A percentile compares a stretch with the other conserved stretches of the same genome.
These are phyloP conservation scores for Ataeniobius toweri DNA, from an alignment of 2,797 vertebrate genomes.

Conservation along the genomic window DNA sequence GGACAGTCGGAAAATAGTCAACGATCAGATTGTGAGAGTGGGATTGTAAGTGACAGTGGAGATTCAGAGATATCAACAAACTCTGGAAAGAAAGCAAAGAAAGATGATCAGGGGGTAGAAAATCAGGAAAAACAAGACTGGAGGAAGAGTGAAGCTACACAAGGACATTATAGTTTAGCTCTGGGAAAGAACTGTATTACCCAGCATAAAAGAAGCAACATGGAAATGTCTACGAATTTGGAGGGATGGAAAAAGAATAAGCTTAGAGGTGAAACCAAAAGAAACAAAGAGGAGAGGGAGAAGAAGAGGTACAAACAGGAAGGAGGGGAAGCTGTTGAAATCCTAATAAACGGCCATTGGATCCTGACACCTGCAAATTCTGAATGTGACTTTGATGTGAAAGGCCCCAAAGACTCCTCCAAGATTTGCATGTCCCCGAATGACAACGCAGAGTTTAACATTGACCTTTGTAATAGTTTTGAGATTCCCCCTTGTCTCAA, in stretches of 20 bases:
- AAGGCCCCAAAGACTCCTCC: slow-evolving; percentile 2
- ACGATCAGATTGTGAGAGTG: slow-evolving; percentile 91
- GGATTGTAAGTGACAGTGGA: slow-evolving; percentile 89
- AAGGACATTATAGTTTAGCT: neutral
- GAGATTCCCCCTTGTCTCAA: slow-evolving; percentile 29
- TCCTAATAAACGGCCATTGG: slow-evolving; percentile 62
- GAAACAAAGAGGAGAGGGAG: slow-evolving; percentile 60
- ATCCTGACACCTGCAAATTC: slow-evolving; percentile 66
- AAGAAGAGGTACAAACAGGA: slow-evolving; percentile 45
- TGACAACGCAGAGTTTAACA: slow-evolving; percentile 42
- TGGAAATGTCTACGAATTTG: slow-evolving; percentile 42
- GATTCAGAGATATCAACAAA: slow-evolving; percentile 84
- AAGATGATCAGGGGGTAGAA: slow-evolving; percentile 39
- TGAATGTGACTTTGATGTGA: slow-evolving; percentile 57
- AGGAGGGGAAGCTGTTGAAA: slow-evolving; percentile 66
- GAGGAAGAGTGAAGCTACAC: neutral
- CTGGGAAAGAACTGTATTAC: neutral
- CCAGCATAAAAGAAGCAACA: slow-evolving; percentile 31
- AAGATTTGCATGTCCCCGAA: slow-evolving; percentile 10
- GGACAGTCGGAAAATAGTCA: slow-evolving; percentile 74
- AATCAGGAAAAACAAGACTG: slow-evolving; percentile 37
- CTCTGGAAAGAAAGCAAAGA: slow-evolving; percentile 83
- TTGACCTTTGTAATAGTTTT: neutral
- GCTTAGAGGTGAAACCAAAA: slow-evolving; percentile 20
- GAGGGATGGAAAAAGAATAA: slow-evolving; percentile 47